Evolutionary conservation across 2,888 invertebrate genomes (phyloP).

Genomic region (Tuta absoluta): DNA sequence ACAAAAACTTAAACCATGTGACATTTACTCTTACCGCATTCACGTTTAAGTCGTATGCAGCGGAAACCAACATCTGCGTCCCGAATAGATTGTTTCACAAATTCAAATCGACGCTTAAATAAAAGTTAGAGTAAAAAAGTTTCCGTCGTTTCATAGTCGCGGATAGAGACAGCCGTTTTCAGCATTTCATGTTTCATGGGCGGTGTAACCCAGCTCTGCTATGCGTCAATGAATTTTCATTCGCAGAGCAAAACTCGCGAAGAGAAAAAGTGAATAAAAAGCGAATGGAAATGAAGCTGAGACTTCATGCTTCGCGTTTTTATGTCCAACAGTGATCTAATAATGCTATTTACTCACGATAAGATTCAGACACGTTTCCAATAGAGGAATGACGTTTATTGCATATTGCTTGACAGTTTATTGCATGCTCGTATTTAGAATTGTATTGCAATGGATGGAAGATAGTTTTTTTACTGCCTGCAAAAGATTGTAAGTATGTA

Average conservation of each 20-base stretch:
- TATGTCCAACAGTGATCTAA: background rate
- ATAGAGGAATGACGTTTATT: slow-evolving; percentile 6
- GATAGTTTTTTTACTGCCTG: background rate
- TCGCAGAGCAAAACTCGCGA: background rate
- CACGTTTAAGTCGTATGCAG: background rate
- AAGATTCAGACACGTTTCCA: slow-evolving; percentile 1
- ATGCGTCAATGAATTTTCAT: slow-evolving; percentile 15
- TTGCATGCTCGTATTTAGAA: background rate
- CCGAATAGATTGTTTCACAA: slow-evolving; percentile 5
- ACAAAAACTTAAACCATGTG: background rate
- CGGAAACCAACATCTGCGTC: background rate
- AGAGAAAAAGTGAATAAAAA: background rate
- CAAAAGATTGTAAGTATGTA: background rate
- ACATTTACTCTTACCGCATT: background rate
- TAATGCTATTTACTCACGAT: background rate
- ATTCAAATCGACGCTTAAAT: slow-evolving; percentile 19
- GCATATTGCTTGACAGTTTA: slow-evolving; percentile 10
- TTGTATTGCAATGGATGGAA: background rate
- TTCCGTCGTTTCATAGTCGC: slow-evolving; percentile 11
- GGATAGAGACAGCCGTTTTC: slow-evolving; percentile 10
- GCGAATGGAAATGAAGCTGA: background rate
- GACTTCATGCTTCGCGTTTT: background rate
- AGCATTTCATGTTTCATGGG: slow-evolving; percentile 14
- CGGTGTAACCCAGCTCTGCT: background rate
- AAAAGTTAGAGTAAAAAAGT: slow-evolving; percentile 17